Percentiles rank a stretch among this genome's conserved stretches.
phyloP scores from a whole-genome alignment of 2,113 vertebrate species.

The Blennius ocellaris region DNA sequence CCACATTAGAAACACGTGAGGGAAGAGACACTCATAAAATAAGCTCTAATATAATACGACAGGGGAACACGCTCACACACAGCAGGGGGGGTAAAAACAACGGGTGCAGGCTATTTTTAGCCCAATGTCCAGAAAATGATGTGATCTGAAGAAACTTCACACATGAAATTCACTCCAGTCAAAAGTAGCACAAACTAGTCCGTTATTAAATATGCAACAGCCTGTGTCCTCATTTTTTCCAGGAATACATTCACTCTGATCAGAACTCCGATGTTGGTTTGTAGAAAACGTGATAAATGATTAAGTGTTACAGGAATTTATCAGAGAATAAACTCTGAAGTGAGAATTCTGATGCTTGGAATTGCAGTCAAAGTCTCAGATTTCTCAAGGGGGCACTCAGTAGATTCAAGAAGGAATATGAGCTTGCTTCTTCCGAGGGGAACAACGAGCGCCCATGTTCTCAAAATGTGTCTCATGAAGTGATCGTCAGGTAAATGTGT shows the following conservation, averaged over 20 bases:
- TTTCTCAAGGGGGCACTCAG: neutral
- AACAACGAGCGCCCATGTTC: neutral
- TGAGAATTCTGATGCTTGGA: neutral
- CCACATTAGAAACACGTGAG: slow-evolving; percentile 67
- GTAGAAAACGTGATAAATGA: neutral
- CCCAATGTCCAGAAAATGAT: slow-evolving; percentile 27
- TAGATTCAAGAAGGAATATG: neutral
- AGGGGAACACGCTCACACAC: neutral
- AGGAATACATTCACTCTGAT: slow-evolving; percentile 7
- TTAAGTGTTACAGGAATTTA: neutral
- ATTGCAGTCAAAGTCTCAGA: neutral
- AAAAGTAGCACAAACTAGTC: slow-evolving; percentile 29
- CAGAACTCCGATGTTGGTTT: neutral
- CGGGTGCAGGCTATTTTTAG: slow-evolving; percentile 17
- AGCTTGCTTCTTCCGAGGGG: neutral
- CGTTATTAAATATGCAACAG: slow-evolving; percentile 15
- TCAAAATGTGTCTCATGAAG: neutral
- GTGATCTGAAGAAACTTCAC: slow-evolving; percentile 28
- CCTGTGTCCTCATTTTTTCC: slow-evolving; percentile 7
- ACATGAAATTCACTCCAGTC: slow-evolving; percentile 15
- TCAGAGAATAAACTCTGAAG: neutral
- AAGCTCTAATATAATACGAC: slow-evolving; percentile 36
- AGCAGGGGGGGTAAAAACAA: slow-evolving; percentile 12
- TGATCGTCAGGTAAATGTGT: neutral
- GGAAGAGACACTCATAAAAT: slow-evolving; percentile 47